Base-by-base conservation (phyloP, 2,113 vertebrate species). In the Polypterus senegalus region DNA sequence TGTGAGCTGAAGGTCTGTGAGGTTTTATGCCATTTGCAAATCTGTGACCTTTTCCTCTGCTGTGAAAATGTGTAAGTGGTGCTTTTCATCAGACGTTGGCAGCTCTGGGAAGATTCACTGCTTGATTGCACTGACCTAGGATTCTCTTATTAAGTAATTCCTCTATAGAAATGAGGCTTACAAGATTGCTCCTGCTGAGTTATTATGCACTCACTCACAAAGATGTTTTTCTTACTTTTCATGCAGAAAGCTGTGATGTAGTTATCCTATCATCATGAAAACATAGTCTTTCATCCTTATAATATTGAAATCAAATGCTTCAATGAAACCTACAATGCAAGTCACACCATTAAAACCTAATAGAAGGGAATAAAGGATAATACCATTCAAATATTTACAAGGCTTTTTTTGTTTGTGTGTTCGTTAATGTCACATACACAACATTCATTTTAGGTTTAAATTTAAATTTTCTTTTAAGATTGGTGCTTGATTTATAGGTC, bases 191-290 rank as follows among this genome's bases (percentile, higher is more conserved):
- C 79, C 76, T 78, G 75, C 83, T 83, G 81, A 47, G 61, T 69
- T 73, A 72, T 82, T 82, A 86, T 81, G 75, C 70, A 64, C 71
- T 49, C 9, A 5, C 56, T 58, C 4, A 45, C 43, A 27, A 45
- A 78, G 77, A 69, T 77, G 76, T 75, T 67, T 76, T 71, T 66
- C 69, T 68, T 67, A 71, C 69, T 79, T 80, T 69, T 76, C 75
- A 80, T 67, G 57, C 64, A 59, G 62, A 75, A 74, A 77, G 59
- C 52, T 69, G 65, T 74, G 71, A 79, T 75, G 68, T 75, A 59
- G 57, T 74, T 80, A 68, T 71, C 68, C 67, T 70, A 81, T 74
- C 66, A 76, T 86, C 83, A 83, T 74, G 72, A 75, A 81, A 88
- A 85, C 82, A 70, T 77, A 84, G 43, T 77, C 76, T 80, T 64